Conservation (phyloP, 2,888 invertebrate genomes). For the Apamea epomidion region DNA sequence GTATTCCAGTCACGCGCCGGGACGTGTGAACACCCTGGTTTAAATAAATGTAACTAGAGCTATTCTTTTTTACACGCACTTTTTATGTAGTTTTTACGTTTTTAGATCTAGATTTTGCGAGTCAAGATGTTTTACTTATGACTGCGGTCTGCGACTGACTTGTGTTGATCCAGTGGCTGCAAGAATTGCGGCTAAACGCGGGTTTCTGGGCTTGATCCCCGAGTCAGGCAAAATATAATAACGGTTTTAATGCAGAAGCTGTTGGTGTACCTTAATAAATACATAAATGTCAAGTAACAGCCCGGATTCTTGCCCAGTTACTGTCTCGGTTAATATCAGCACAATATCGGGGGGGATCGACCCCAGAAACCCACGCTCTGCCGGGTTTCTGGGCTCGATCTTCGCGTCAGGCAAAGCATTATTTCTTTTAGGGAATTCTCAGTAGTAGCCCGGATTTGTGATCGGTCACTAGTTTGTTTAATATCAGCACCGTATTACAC, state of each 20-base stretch:
- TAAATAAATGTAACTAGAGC: conserved; percentile 38
- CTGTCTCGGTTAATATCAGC: too few species aligned
- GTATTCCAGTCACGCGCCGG: conserved; percentile 47
- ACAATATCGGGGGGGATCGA: too few species aligned
- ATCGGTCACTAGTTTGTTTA: not conserved
- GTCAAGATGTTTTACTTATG: not conserved
- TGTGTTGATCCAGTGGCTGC: not conserved
- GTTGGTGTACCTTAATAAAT: too few species aligned
- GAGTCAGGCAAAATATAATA: not conserved
- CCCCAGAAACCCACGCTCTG: too few species aligned
- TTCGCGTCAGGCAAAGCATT: not conserved
- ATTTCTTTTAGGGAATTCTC: too few species aligned
- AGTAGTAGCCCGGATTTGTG: not conserved
- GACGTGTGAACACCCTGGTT: conserved; percentile 50
- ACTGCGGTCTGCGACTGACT: not conserved
- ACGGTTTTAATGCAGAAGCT: too few species aligned
- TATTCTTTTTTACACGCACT: conserved; percentile 15
- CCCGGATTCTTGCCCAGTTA: too few species aligned
- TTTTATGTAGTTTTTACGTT: conserved; percentile 23
- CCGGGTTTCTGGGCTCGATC: not conserved
- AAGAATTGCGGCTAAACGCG: not conserved
- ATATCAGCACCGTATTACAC: not conserved
- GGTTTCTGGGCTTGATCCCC: not conserved
- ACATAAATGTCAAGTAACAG: too few species aligned
- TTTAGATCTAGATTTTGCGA: not conserved